Percentiles rank a stretch among this genome's conserved stretches.
Evolutionary conservation across 2,113 vertebrate genomes (phyloP).

Genomic region (Eira barbara): DNA sequence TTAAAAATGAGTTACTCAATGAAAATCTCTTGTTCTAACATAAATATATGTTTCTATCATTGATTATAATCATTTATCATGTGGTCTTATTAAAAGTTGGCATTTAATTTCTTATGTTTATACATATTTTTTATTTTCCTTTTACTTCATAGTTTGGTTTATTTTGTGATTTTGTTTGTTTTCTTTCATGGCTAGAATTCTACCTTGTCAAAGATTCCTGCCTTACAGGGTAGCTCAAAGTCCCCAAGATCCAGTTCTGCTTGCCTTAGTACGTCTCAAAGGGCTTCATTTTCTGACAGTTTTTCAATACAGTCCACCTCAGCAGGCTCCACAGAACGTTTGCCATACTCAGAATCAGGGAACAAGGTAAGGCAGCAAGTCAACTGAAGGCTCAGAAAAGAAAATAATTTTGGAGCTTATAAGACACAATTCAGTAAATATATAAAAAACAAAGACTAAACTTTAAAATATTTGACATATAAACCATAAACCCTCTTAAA

Average conservation of each 20-base stretch:
- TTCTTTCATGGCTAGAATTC: slow-evolving; percentile 87
- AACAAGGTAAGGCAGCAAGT: slow-evolving; percentile 87
- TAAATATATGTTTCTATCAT: neutral
- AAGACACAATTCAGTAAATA: neutral
- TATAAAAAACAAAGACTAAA: neutral
- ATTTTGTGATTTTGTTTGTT: slow-evolving; percentile 82
- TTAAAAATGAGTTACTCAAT: neutral
- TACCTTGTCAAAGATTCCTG: slow-evolving; percentile 93
- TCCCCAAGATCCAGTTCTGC: slow-evolving; percentile 86
- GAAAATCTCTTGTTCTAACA: neutral
- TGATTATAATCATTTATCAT: neutral
- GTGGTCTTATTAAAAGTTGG: slow-evolving; percentile 26
- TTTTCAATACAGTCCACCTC: slow-evolving; percentile 83
- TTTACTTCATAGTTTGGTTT: slow-evolving; percentile 78
- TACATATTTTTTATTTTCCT: slow-evolving; percentile 70
- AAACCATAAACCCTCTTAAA: neutral
- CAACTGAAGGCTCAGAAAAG: slow-evolving; percentile 13
- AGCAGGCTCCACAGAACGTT: slow-evolving; percentile 81
- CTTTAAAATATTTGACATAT: neutral
- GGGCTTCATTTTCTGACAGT: slow-evolving; percentile 82
- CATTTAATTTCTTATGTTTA: slow-evolving; percentile 50
- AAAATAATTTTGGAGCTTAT: neutral
- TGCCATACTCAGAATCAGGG: slow-evolving; percentile 82
- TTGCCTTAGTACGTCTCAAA: slow-evolving; percentile 85
- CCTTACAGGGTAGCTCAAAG: slow-evolving; percentile 87